Base-by-base conservation (phyloP, 2,888 invertebrate species). In the Lepidocyrtinus sp. region DNA sequence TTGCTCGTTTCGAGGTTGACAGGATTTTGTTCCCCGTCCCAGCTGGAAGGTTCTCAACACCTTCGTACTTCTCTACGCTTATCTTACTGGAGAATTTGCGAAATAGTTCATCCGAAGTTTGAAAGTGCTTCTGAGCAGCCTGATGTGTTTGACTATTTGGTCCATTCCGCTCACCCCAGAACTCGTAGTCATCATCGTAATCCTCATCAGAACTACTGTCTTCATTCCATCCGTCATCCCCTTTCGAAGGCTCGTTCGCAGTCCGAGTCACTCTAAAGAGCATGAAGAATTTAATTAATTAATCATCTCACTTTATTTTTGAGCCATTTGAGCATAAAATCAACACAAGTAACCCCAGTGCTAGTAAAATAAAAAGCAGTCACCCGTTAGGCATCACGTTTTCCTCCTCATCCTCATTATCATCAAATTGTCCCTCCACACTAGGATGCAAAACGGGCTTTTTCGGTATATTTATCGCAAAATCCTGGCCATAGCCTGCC, bases 11-110 rank as follows among this genome's bases (percentile, higher is more conserved):
- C 83, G 93, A 92, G 86, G 92, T 93, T 84, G 92, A 91, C 17
- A 93, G 91, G 69, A 96, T 90, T 76, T 92, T 90, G 88, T 95
- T 96, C 24, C 93, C 92, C 0, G 94, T 93, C 79, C 92, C 92
- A 25, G 91, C 91, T 1, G 93, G 92, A 78, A 93, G 88, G 1
- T 88, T 86, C 0, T 93, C 93, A 0, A 76, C 74, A 0, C 91
- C 91, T 88, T 94, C 94, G 88, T 95, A 96, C 88, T 92, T 93
- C 81, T 95, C 95, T 0, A 96, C 92, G 89, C 95, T 96, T 25
- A 97, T 95, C 89, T 94, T 95, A 84, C 94, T 92, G 0, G 93
- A 90, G 88, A 92, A 96, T 87, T 93, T 94, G 82, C 93, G 92
- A 81, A 95, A 92, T 0, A 95, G 88, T 87, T 96, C 96, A 80